Conservation (phyloP, 2,888 invertebrate species). For the Carcina quercana region DNA sequence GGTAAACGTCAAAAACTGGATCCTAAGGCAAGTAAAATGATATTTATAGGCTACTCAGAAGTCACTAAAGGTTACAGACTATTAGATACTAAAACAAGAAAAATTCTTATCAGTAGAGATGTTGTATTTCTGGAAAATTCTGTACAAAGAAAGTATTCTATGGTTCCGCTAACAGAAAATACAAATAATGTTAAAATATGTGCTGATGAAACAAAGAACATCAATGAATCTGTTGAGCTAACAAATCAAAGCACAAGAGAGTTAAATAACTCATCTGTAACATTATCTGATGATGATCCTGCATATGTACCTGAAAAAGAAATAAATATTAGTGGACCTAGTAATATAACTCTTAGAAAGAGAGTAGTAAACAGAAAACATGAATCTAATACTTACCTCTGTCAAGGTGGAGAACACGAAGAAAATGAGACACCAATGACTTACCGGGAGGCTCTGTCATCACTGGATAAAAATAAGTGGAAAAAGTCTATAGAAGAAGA, state of each 20-base stretch:
- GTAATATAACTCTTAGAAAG: neutral
- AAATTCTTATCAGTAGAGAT: neutral
- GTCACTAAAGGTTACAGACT: conserved; percentile 1
- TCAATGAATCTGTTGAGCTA: neutral
- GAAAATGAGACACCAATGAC: conserved; percentile 1
- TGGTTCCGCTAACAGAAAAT: no score
- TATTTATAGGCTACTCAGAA: conserved; percentile 3
- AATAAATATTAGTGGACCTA: neutral
- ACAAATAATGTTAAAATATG: neutral
- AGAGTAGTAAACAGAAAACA: neutral
- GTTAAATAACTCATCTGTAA: no score
- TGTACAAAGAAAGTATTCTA: no score
- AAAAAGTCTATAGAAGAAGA: conserved; percentile 5
- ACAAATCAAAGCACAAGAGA: neutral
- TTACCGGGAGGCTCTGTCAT: conserved; percentile 4
- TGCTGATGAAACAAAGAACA: neutral
- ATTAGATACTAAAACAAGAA: neutral
- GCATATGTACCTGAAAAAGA: neutral
- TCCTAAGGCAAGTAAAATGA: conserved; percentile 1
- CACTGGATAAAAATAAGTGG: conserved; percentile 2
- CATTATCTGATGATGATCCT: neutral
- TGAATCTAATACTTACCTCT: neutral
- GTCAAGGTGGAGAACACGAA: neutral
- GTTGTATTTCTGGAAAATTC: conserved; percentile 2
- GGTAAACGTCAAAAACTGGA: conserved; percentile 3